Evolutionary conservation across 2,888 invertebrate species (phyloP).

Genomic region (Scaptodrosophila latifasciaeformis): DNA sequence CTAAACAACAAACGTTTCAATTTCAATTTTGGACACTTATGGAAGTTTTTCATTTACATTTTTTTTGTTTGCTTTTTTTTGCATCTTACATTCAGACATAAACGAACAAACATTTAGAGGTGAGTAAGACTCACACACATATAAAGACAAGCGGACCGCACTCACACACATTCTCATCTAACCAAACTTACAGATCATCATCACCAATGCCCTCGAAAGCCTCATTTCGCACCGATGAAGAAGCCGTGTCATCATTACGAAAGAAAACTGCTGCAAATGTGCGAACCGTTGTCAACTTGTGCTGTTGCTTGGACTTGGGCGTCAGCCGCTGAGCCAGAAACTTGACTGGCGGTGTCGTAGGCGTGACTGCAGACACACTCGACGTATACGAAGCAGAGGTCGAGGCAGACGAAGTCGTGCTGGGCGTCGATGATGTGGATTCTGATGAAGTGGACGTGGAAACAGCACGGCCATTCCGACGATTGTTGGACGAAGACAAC

Average conservation of each 20-base stretch:
- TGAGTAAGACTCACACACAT: conserved; percentile 26
- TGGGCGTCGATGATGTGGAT: conserved; percentile 60
- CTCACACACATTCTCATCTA: conserved; percentile 10
- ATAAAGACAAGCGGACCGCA: conserved; percentile 6
- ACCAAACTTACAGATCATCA: conserved; percentile 84
- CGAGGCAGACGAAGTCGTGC: conserved; percentile 33
- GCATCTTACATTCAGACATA: conserved; percentile 9
- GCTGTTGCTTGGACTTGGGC: conserved; percentile 73
- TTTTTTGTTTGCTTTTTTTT: too few species aligned
- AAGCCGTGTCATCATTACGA: conserved; percentile 80
- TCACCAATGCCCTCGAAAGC: conserved; percentile 97
- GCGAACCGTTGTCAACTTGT: conserved; percentile 78
- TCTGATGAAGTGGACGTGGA: conserved; percentile 44
- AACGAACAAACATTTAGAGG: conserved; percentile 1
- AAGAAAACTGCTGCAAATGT: conserved; percentile 79
- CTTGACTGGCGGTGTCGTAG: conserved; percentile 63
- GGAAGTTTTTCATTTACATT: neutral
- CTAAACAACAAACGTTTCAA: neutral
- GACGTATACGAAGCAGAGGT: conserved; percentile 33
- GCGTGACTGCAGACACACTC: conserved; percentile 26
- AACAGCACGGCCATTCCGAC: conserved; percentile 37
- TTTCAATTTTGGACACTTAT: conserved; percentile 15
- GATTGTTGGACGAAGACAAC: neutral
- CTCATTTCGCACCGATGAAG: conserved; percentile 85
- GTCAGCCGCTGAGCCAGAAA: conserved; percentile 81